Conservation (phyloP, 2,888 invertebrate species). For the Agrilus mali region DNA sequence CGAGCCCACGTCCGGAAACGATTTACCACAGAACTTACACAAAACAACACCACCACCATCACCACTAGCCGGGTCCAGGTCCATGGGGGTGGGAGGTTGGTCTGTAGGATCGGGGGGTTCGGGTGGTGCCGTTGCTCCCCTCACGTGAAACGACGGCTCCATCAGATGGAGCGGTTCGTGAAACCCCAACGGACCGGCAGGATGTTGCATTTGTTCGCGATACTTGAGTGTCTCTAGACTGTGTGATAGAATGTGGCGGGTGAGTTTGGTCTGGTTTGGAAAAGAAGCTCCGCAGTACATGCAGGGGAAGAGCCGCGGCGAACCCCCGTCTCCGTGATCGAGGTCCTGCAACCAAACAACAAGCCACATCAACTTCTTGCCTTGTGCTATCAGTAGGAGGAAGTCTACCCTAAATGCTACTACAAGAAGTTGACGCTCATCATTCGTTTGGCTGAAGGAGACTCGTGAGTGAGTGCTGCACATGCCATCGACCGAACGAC, state of each 20-base stretch:
- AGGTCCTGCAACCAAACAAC: slow-evolving; percentile 87
- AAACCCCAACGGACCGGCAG: slow-evolving; percentile 33
- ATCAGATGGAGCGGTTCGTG: slow-evolving; percentile 27
- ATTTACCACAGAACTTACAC: slow-evolving; percentile 88
- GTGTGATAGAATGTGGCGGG: slow-evolving; percentile 79
- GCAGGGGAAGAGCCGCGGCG: slow-evolving; percentile 59
- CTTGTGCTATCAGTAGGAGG: slow-evolving; percentile 26
- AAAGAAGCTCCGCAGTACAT: slow-evolving; percentile 83
- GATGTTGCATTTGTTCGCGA: slow-evolving; percentile 55
- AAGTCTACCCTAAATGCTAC: slow-evolving; percentile 23
- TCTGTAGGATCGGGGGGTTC: slow-evolving; percentile 38
- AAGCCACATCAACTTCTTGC: slow-evolving; percentile 80
- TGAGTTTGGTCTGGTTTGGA: slow-evolving; percentile 83
- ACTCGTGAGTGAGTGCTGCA: slow-evolving; percentile 22
- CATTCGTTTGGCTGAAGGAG: slow-evolving; percentile 55
- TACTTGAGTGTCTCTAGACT: slow-evolving; percentile 80
- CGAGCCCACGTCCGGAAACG: slow-evolving; percentile 81
- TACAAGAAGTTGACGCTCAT: slow-evolving; percentile 76
- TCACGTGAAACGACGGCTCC: slow-evolving; percentile 33
- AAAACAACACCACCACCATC: slow-evolving; percentile 51
- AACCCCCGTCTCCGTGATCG: slow-evolving; percentile 49
- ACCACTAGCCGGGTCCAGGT: slow-evolving; percentile 41
- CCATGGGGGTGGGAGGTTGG: slow-evolving; percentile 42
- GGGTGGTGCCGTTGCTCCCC: slow-evolving; percentile 27
- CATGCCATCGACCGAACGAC: slow-evolving; percentile 8